Conservation (phyloP, 2,113 vertebrate genomes). For the Xiphophorus maculatus region DNA sequence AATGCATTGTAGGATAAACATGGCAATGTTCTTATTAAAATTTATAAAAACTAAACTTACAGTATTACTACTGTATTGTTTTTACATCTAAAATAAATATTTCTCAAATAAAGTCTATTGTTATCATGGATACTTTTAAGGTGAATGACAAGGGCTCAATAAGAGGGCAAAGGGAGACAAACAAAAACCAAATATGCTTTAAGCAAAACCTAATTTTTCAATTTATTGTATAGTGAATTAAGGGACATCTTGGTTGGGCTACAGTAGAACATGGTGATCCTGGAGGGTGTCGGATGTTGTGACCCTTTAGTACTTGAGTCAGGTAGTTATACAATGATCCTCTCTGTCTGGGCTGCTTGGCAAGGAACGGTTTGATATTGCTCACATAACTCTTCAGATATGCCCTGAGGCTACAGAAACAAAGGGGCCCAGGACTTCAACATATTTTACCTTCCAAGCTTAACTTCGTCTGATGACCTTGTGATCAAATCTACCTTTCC, state of each 20-base stretch:
- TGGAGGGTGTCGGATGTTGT: conserved; percentile 43
- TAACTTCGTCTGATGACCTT: conserved; percentile 56
- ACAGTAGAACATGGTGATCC: conserved; percentile 24
- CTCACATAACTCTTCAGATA: conserved; percentile 61
- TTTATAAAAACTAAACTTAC: no score
- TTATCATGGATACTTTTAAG: no score
- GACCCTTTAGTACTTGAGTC: conserved; percentile 43
- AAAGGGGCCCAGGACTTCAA: conserved; percentile 29
- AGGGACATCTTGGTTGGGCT: conserved; percentile 59
- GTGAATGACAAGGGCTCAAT: not conserved
- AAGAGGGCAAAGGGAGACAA: not conserved
- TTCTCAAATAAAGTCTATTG: no score
- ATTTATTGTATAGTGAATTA: conserved; percentile 54
- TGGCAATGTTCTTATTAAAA: no score
- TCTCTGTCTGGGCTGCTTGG: conserved; percentile 67
- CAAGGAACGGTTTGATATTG: conserved; percentile 52
- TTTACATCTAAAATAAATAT: no score
- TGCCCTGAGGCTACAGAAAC: conserved; percentile 47
- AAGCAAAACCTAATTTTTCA: conserved; percentile 26
- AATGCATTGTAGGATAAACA: no score
- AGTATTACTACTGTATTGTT: no score
- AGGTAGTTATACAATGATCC: conserved; percentile 63
- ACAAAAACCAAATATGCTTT: conserved; percentile 18
- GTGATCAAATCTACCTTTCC: conserved; percentile 48
- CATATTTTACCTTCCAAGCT: conserved; percentile 51